Evolutionary conservation across 2,113 vertebrate species (phyloP), one percentile per base, ranked within the genome.

Genomic region (Rhagologus leucostigma): DNA sequence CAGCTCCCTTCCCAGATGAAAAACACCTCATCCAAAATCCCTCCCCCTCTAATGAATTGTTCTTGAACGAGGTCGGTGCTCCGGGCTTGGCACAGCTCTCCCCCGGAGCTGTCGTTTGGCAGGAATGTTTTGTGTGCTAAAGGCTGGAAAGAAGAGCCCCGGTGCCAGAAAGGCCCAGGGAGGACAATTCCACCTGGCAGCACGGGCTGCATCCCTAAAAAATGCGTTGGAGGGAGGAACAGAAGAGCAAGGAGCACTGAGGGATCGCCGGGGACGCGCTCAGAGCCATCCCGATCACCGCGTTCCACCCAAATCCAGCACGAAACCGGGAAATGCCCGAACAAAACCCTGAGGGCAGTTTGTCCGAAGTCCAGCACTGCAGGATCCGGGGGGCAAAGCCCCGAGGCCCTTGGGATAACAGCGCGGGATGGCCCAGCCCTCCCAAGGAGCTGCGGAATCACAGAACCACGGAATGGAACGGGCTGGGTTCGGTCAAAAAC

Each of bases 391-490:
- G 35, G 16, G 11, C 11, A 17, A 50, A 70, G 37, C 53, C 33
- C 59, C 1, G 4, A 17, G 12, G 0, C 6, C 16, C 22, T 9
- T 3, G 19, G 81, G 50, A 2, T 1, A 10, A 19, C 9, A 10
- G n/a, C 1, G 18, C 5, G 37, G 50, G 42, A 15, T 35, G 44
- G 39, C 56, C 62, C 29, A 15, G 27, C 27, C 19, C 7, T 2
- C 26, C 53, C 7, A 0, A 8, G 13, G 53, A 29, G 20, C 64
- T 11, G 17, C 1, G 12, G 32, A 20, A 4, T 1, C 37, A 4
- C 32, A 11, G 27, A 39, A 19, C 0, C 32, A 2, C 3, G 52
- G 35, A 13, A 42, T 2, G 77, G 46, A 13, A 37, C 1, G 77
- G 44, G 4, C 0, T 27, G 85, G 49, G 57, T 11, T 59, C 22